A percentile compares a stretch with the other conserved stretches of the same genome.
Evolutionary conservation across 2,797 vertebrate genomes (phyloP).

Genomic region (Gymnodraco acuticeps): DNA sequence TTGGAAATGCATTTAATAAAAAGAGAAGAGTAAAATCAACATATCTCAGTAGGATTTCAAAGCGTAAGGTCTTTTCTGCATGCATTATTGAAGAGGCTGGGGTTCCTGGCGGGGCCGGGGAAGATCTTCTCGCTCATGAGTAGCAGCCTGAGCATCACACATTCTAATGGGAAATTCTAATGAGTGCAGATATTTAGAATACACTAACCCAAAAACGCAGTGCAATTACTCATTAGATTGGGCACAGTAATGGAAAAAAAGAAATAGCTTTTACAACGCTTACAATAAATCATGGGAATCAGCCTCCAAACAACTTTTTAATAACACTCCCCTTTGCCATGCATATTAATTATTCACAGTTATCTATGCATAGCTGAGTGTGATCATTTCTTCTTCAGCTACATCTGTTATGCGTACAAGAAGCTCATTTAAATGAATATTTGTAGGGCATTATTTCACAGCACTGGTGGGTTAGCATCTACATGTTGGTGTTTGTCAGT

Average conservation of each 20-base stretch:
- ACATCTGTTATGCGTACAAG: conserved; percentile 43
- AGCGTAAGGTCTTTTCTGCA: conserved; percentile 28
- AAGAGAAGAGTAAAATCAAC: conserved; percentile 29
- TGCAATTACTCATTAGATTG: conserved; percentile 56
- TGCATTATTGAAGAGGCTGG: conserved; percentile 55
- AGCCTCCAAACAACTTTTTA: conserved; percentile 46
- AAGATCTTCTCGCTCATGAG: conserved; percentile 36
- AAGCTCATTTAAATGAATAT: conserved; percentile 41
- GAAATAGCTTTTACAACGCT: conserved; percentile 28
- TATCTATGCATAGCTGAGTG: conserved; percentile 52
- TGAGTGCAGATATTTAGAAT: conserved; percentile 59
- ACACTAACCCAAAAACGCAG: conserved; percentile 34
- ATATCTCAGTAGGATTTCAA: conserved; percentile 42
- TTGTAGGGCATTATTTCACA: neutral
- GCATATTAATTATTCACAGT: conserved; percentile 66
- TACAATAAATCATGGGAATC: conserved; percentile 55
- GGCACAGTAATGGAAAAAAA: conserved; percentile 20
- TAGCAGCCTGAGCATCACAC: conserved; percentile 11
- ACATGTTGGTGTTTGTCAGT: conserved; percentile 17
- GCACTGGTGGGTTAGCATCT: conserved; percentile 40
- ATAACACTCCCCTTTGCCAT: conserved; percentile 20
- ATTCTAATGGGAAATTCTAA: conserved; percentile 55
- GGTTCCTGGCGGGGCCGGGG: conserved; percentile 14
- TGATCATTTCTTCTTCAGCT: conserved; percentile 49
- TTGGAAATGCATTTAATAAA: conserved; percentile 33